Evolutionary conservation across 2,888 invertebrate genomes (phyloP).

Genomic region (Apamea anceps): DNA sequence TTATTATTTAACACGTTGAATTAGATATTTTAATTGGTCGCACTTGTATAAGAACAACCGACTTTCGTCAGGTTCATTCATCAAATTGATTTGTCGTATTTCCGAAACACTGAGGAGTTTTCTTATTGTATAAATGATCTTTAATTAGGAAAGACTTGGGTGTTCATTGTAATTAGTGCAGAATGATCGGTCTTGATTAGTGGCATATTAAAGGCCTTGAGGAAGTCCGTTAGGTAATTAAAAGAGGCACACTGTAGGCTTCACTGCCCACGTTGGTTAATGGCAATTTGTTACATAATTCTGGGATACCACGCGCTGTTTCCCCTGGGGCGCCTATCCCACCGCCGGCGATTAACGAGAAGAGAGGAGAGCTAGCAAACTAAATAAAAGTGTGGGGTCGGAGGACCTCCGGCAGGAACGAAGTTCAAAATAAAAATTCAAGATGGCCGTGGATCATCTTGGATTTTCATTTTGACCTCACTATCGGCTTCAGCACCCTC

Average conservation of each 20-base stretch:
- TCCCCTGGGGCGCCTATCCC: too few relatives aligned
- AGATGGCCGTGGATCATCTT: too few relatives aligned
- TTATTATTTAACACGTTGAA: not conserved
- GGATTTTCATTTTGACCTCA: too few relatives aligned
- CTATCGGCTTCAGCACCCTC: too few relatives aligned
- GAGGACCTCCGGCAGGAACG: too few relatives aligned
- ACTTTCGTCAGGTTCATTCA: conserved; percentile 22
- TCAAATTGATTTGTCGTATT: conserved; percentile 18
- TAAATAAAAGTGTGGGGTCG: too few relatives aligned
- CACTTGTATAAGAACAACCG: not conserved
- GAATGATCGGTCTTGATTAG: conserved; percentile 19
- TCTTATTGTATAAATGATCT: conserved; percentile 14
- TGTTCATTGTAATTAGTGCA: not conserved
- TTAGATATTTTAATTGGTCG: not conserved
- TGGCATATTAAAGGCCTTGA: conserved; percentile 1
- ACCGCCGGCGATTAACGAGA: too few relatives aligned
- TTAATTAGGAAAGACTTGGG: conserved; percentile 3
- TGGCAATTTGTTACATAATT: not conserved
- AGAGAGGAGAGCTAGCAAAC: too few relatives aligned
- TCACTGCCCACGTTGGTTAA: not conserved
- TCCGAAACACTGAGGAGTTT: not conserved
- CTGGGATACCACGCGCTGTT: not conserved
- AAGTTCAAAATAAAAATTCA: too few relatives aligned
- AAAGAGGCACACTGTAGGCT: not conserved
- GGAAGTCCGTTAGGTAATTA: not conserved